Base-by-base conservation (phyloP, 2,113 vertebrate genomes). In the Sialia sialis region DNA sequence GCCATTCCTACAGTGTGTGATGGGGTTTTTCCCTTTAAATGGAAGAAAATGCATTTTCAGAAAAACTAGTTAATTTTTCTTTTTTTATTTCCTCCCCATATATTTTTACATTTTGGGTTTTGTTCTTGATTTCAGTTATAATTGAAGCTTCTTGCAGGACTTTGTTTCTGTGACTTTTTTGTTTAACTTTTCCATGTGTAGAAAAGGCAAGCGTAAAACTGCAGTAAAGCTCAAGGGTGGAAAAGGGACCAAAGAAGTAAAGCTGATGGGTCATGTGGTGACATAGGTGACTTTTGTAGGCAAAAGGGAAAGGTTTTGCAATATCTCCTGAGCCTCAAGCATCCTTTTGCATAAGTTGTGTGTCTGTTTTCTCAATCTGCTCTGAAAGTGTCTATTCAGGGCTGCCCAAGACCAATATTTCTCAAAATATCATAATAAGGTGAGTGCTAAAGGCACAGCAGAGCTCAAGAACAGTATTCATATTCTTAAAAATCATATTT, bases 271-370 rank as follows among this genome's bases (percentile, higher is more conserved):
- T 80, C 29, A 32, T 5, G 1, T 41, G 73, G 55, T 73, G 30
- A 36, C 19, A 8, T 7, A 59, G 82, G 63, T 79, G 92, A 75
- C 52, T 44, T 64, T 69, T 29, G 52, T 17, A 69, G 2, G 15
- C 82, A 52, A 20, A 74, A 67, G 62, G 70, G 56, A 60, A 76
- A 75, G 54, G 10, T 94, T 96, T 94, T 76, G 94, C 87, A 94
- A 83, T 49, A 10, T 13, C 56, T 21, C 16, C 25, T 72, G 80
- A 84, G 48, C 22, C 39, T 55, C 5, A 6, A 55, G 74, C 36
- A 48, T 78, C 48, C 54, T 82, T 93, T 93, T 93, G 66, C 32
- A 5, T 49, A 90, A 96, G 49, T 15, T 14, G 13, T 14, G 23
- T 1, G 2, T 14, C 32, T 76, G 39, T 79, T 94, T 91, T 44